Base-by-base conservation (phyloP, 2,113 vertebrate species). In the Psittacus erithacus region DNA sequence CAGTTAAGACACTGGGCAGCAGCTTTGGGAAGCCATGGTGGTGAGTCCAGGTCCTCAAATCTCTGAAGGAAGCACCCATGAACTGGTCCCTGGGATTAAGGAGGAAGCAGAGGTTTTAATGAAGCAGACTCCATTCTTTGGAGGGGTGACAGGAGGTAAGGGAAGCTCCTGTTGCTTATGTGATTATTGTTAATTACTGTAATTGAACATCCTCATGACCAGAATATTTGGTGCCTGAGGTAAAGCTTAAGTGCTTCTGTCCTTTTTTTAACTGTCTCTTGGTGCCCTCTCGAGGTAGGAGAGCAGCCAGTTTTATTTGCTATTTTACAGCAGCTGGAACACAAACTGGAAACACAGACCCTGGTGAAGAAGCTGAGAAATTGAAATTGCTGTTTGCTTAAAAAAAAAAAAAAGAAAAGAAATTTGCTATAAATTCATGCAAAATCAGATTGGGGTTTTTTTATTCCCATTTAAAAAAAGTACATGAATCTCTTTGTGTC, bases 281-380 rank as follows among this genome's bases (percentile, higher is more conserved):
- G 94, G 94, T 96, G 97, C 96, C 97, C 96, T 88, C 97, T 93
- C 68, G 96, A 96, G 97, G 96, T 69, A 64, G 83, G 70, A 90
- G 71, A 82, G 70, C 89, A 67, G 57, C 24, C 10, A 7, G 1
- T 43, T 91, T 75, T 20, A 43, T 46, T 90, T 5, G 1, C 12
- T 50, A 0, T 67, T 69, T 73, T 35, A 16, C 0, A 1, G 76
- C 73, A 50, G 64, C 69, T 52, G 92, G 44, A 68, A 29, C 35
- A 12, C 2, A 5, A 28, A 14, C 35, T 79, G 86, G 62, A 52
- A 75, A 60, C 46, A 33, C 64, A 55, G 70, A 75, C 17, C 19
- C 22, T 23, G 31, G 19, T 17, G 71, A 78, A 57, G 39, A 47
- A 71, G 46, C 29, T 76, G 79, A 77, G 59, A 80, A 77, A 83